Percentiles rank a stretch among this genome's conserved stretches.
Evolutionary conservation across 2,113 vertebrate species (phyloP).

Genomic region (Halichoerus grypus): DNA sequence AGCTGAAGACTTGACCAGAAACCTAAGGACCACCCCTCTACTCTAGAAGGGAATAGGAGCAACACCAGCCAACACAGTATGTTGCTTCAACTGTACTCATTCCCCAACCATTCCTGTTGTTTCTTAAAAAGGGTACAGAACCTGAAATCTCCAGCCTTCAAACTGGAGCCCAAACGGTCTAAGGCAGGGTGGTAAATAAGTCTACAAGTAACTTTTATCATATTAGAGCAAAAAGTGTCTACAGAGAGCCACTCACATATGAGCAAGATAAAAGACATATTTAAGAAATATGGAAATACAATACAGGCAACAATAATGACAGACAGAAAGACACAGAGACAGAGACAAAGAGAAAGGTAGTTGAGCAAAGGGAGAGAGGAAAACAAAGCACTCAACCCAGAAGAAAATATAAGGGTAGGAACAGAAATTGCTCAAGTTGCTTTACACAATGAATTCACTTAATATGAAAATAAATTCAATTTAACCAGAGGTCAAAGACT

Average conservation of each 20-base stretch:
- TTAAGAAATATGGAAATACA: neutral
- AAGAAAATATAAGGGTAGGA: neutral
- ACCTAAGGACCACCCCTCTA: neutral
- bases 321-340: neutral
- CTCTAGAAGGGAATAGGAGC: accelerated
- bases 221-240: neutral
- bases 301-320: neutral
- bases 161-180: neutral
- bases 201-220: neutral
- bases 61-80: neutral
- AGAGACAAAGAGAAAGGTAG: neutral
- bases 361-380: neutral
- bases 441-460: neutral
- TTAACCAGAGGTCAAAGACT: constrained; percentile 32
- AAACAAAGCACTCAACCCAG: neutral
- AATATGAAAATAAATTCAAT: constrained; percentile 48
- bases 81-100: neutral
- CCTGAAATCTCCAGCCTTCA: neutral
- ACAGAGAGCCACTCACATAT: neutral
- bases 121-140: neutral
- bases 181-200: neutral
- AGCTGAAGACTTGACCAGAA: neutral
- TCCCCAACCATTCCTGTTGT: no score
- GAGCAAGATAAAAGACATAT: neutral
- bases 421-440: neutral